phyloP scores from a whole-genome alignment of 2,888 invertebrate genomes.

The Eristalis intricaria region DNA sequence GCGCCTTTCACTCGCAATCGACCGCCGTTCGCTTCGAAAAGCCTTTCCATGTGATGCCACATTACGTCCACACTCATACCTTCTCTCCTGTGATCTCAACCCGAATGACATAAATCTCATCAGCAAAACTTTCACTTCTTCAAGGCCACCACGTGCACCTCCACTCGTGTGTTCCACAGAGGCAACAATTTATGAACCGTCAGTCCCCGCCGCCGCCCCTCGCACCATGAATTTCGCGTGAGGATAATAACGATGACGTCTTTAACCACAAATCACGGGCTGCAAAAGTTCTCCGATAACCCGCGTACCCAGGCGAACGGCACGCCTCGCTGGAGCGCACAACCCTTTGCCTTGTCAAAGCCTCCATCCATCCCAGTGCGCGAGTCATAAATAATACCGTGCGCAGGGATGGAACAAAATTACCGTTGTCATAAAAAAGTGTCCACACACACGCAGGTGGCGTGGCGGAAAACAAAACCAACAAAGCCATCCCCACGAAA shows the following conservation, averaged over 20 bases:
- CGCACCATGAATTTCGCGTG: constrained; percentile 1
- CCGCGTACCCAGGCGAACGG: background rate
- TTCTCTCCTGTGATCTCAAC: no score
- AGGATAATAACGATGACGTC: constrained; percentile 13
- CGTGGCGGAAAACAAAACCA: background rate
- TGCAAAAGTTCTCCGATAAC: constrained; percentile 21
- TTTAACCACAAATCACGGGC: constrained; percentile 29
- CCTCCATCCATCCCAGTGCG: background rate
- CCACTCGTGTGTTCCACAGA: background rate
- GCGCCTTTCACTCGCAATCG: no score
- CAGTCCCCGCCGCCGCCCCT: background rate
- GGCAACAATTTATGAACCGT: constrained; percentile 12
- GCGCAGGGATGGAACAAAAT: constrained; percentile 20
- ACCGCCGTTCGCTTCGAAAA: no score
- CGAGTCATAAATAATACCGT: constrained; percentile 22
- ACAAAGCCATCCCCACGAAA: background rate
- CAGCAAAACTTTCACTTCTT: background rate
- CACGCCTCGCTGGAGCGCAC: background rate
- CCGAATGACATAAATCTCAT: no score
- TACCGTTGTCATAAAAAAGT: constrained; percentile 20
- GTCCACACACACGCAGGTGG: constrained; percentile 1
- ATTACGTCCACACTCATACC: no score
- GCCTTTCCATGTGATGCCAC: no score
- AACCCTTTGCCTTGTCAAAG: constrained; percentile 16
- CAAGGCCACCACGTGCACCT: background rate